Conservation (phyloP, 2,113 vertebrate genomes). For the Zosterops pallidus region DNA sequence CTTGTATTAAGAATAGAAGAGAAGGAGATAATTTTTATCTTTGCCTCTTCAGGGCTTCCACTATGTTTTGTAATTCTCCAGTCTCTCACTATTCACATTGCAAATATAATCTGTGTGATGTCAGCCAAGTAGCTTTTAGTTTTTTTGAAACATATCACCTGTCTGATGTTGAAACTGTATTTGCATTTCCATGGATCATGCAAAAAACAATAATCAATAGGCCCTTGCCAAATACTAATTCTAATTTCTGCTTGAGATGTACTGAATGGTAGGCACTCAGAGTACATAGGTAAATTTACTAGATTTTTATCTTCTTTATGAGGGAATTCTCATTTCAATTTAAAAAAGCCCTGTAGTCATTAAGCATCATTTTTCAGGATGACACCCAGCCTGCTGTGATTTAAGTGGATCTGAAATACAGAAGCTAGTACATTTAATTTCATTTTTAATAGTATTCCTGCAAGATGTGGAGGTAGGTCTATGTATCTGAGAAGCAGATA, state of each 20-base stretch:
- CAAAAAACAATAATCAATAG: not conserved
- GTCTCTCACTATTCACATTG: not conserved
- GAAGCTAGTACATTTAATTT: not conserved
- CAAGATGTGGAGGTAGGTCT: not conserved
- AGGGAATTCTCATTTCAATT: not conserved
- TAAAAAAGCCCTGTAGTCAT: not conserved
- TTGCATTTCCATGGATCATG: not conserved
- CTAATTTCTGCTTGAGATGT: not conserved
- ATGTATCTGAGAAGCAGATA: not conserved
- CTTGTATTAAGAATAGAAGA: not conserved
- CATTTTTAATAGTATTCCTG: not conserved
- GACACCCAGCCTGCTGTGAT: not conserved
- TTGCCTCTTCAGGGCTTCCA: not conserved
- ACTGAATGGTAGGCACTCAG: not conserved
- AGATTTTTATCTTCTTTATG: not conserved
- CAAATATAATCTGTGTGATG: not conserved
- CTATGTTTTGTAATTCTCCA: not conserved
- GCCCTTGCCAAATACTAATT: not conserved
- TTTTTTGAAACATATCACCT: not conserved
- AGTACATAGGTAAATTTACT: not conserved
- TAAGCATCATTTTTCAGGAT: not conserved
- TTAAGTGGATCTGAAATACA: conserved; percentile 18
- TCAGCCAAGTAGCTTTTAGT: not conserved
- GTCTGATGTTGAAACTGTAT: not conserved
- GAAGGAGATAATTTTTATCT: not conserved